Base-by-base conservation (phyloP, 2,113 vertebrate genomes). In the Ibidorhyncha struthersii region DNA sequence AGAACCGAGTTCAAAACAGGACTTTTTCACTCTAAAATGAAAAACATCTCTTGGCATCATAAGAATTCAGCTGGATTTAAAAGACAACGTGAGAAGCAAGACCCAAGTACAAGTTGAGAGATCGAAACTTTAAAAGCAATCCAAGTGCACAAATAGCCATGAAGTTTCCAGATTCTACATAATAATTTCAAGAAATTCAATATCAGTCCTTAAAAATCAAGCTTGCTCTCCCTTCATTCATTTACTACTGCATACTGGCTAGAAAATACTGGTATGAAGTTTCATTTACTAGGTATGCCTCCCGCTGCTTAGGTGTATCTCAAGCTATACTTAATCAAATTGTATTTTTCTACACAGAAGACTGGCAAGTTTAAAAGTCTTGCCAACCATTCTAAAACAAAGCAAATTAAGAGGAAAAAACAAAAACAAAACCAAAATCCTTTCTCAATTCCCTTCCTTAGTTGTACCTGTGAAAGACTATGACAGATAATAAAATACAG, bases 1-100 rank as follows among this genome's bases (percentile, higher is more conserved):
- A 96, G 96, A 97, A 89, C 80, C 34, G 32, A 67, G 55, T 43
- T 84, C 61, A 78, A 71, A 96, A 32, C 63, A 67, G 15, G 29
- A 67, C 25, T 86, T 91, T 50, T 63, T 86, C 72, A 45, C 45
- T 73, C 50, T 5, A 20, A 41, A 77, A 58, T 53, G 30, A 66
- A 89, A 80, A 95, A 53, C 50, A 84, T 58, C 59, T 71, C 72
- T 78, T 70, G 50, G 72, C 72, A 62, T 91, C 23, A 0, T 26
- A 84, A 91, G 86, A 95, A 93, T 81, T 86, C 69, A 59, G 52
- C 2, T 21, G 45, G 23, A 73, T 67, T 77, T 92, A 72, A 96
- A 62, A 80, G 72, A 73, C 47, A 91, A 18, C 47, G 30, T 6
- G 22, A 86, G 63, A 73, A 90, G 26, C 8, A 61, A 90, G 20